Base-by-base conservation (phyloP, 2,797 vertebrate species). In the Falco columbarius region DNA sequence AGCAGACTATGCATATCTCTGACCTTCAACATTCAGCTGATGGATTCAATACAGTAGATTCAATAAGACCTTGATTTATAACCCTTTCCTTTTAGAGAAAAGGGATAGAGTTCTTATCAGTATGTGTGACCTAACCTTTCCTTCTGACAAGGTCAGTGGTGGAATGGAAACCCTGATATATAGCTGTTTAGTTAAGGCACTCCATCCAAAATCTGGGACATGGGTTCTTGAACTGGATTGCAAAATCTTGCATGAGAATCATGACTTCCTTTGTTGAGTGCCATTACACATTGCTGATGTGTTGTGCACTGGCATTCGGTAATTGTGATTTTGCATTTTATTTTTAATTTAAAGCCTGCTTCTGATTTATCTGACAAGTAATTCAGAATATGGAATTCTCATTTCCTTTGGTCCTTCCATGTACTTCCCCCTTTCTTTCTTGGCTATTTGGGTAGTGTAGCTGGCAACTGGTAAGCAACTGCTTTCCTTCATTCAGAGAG, bases 251-350 rank as follows among this genome's bases (percentile, higher is more conserved):
- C 62, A 29, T 32, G 22, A 75, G 26, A 30, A 29, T 75, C 26
- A 29, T n/a, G 4, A 10, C 27, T 90, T 81, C 36, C 20, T 84
- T 71, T 85, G 15, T 24, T 63, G 49, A 54, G 27, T 32, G 6
- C 52, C 0, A 0, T 36, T 74, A 10, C 24, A 46, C 0, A 0
- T 32, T 42, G 32, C 32, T 68, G 21, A 77, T 63, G 51, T 79
- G 56, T 30, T 61, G 22, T 52, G 15, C 26, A 24, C 36, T 24
- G 46, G 8, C 3, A 2, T 61, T 65, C 12, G 32, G 36, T n/a
- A 81, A 36, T 24, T 75, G 56, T 23, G 9, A 47, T 74, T 86
- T 65, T 84, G 21, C 14, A 3, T 71, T 86, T 92, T 44, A 49
- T 63, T 83, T 86, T 79, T 59, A 71, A 85, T 62, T 68, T 73